Evolutionary conservation across 2,113 vertebrate genomes (phyloP).

Genomic region (Scalopus aquaticus): DNA sequence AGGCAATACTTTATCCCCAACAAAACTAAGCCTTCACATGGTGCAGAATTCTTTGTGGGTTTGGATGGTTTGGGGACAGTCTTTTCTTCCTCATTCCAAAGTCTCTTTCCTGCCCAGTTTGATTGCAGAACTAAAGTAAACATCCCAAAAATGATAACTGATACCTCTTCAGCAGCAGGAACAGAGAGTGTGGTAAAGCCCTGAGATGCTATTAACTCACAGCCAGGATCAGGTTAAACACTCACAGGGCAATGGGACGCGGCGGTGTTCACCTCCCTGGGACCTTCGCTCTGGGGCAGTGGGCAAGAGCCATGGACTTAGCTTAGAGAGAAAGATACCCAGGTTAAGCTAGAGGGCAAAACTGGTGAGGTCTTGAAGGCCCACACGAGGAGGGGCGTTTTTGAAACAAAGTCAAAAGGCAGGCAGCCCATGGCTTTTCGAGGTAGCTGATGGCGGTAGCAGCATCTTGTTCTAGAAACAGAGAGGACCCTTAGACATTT

Average conservation of each 20-base stretch:
- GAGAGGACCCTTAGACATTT: background rate
- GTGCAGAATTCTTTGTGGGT: background rate
- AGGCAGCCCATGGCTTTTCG: slow-evolving; percentile 39
- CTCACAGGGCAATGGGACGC: background rate
- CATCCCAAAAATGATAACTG: background rate
- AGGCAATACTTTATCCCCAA: background rate
- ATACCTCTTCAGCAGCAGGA: background rate
- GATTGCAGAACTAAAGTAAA: slow-evolving; percentile 31
- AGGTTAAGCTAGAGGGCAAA: background rate
- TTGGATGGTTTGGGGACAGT: background rate
- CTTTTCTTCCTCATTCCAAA: slow-evolving; percentile 47
- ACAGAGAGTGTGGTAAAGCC: background rate
- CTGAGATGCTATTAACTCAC: slow-evolving; percentile 43
- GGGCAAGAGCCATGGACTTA: background rate
- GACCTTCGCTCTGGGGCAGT: background rate
- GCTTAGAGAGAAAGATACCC: background rate
- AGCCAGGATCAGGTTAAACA: slow-evolving; percentile 1
- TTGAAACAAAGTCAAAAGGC: slow-evolving; percentile 53
- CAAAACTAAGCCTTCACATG: background rate
- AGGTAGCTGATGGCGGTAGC: slow-evolving; percentile 65
- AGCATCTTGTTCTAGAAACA: slow-evolving; percentile 52
- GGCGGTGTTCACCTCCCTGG: background rate
- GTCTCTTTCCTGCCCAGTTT: slow-evolving; percentile 12
- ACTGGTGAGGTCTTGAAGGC: background rate
- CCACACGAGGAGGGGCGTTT: background rate